Evolutionary conservation across 2,113 vertebrate species (phyloP).

Genomic region (Ctenomys sociabilis): DNA sequence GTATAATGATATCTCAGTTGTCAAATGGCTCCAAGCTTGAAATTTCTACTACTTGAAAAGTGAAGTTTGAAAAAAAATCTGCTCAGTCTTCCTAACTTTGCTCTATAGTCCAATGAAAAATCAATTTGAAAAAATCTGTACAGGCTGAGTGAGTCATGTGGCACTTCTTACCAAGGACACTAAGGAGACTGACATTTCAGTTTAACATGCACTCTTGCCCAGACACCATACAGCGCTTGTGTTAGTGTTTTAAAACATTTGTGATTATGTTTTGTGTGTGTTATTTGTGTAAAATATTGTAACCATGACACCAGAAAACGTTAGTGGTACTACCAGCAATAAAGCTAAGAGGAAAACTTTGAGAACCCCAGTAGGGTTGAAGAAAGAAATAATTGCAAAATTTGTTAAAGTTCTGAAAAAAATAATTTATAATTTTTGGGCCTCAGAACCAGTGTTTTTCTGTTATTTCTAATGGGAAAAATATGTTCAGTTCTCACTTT

Average conservation of each 20-base stretch:
- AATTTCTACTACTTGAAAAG: too few species aligned
- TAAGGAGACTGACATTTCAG: background rate
- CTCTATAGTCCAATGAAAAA: background rate
- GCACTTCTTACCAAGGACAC: background rate
- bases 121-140: background rate
- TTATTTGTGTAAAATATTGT: background rate
- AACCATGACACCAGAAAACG: background rate
- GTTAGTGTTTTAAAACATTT: background rate
- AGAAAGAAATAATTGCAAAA: background rate
- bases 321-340: background rate
- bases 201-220: background rate
- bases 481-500: background rate
- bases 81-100: background rate
- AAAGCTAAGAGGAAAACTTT: background rate
- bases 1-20: background rate
- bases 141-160: background rate
- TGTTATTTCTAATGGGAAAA: background rate
- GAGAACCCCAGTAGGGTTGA: background rate
- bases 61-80: background rate
- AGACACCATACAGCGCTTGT: background rate
- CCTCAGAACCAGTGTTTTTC: background rate
- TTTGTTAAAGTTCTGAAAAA: background rate
- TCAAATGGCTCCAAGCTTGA: background rate
- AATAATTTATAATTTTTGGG: background rate
- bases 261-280: background rate